A percentile compares a stretch with the other conserved stretches of the same genome.
These are phyloP conservation scores for Eupithecia centaureata DNA, from an alignment of 2,888 invertebrate species.

Conservation along the genomic window DNA sequence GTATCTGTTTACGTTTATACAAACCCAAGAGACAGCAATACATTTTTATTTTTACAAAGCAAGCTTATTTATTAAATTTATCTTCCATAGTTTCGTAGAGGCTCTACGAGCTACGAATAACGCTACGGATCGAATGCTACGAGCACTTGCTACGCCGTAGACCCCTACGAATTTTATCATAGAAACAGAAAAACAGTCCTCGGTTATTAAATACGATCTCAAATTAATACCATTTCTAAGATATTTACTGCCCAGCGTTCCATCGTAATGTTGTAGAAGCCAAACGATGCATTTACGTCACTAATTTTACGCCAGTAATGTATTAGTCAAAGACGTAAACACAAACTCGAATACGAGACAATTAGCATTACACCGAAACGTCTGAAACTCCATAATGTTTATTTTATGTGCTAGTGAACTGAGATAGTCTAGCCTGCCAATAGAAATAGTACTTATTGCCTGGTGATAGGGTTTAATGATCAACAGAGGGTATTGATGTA, in stretches of 20 bases:
- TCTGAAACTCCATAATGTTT: constrained; percentile 3
- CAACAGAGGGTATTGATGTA: neutral
- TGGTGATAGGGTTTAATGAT: neutral
- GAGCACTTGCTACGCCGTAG: constrained; percentile 10
- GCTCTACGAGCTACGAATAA: constrained; percentile 16
- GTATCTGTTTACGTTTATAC: no score
- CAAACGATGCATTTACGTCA: neutral
- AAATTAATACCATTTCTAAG: neutral
- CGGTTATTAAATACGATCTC: neutral
- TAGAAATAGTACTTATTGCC: neutral
- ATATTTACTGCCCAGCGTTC: neutral
- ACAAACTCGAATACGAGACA: constrained; percentile 1
- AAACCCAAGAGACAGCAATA: no score
- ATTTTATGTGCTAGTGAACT: constrained; percentile 1
- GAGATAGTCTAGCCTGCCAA: neutral
- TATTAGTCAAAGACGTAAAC: constrained; percentile 2
- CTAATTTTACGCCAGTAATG: constrained; percentile 2
- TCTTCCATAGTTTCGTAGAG: neutral
- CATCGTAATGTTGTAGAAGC: neutral
- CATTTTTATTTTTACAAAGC: no score
- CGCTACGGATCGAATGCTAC: neutral
- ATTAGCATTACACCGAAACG: constrained; percentile 7
- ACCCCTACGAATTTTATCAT: neutral
- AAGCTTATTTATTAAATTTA: no score
- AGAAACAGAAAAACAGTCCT: neutral